phyloP scores from a whole-genome alignment of 2,888 invertebrate species.

The Dicyrtoma fusca region DNA sequence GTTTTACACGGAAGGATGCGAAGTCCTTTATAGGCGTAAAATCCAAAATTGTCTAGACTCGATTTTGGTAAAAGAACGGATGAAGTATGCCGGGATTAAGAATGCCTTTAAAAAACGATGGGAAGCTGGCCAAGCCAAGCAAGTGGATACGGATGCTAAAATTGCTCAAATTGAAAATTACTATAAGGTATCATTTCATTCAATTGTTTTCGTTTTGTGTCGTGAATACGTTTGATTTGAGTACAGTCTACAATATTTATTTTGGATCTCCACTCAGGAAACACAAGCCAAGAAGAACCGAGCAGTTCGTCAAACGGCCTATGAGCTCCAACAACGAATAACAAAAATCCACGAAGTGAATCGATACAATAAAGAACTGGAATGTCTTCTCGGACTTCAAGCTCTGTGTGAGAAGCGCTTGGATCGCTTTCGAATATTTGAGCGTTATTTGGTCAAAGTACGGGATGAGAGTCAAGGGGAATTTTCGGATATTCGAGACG shows the following conservation, averaged over 20 bases:
- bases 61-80: constrained; percentile 46
- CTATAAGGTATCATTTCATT: constrained; percentile 38
- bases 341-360: constrained; percentile 43
- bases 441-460: constrained; percentile 48
- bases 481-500: constrained; percentile 49
- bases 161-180: constrained; percentile 47
- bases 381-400: constrained; percentile 39
- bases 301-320: constrained; percentile 36
- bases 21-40: constrained; percentile 10
- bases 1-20: constrained; percentile 24
- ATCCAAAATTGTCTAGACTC: constrained; percentile 41
- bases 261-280: no score
- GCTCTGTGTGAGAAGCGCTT: constrained; percentile 40
- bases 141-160: constrained; percentile 37
- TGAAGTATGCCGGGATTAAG: constrained; percentile 40
- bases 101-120: constrained; percentile 43
- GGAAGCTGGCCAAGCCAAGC: constrained; percentile 41
- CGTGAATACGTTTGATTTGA: no score
- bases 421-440: constrained; percentile 49
- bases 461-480: constrained; percentile 53
- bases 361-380: constrained; percentile 43
- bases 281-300: constrained; percentile 46
- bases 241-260: no score
- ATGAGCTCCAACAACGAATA: constrained; percentile 40
- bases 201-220: background rate